phyloP scores from a whole-genome alignment of 2,888 invertebrate species.

The Frankliniella fusca region DNA sequence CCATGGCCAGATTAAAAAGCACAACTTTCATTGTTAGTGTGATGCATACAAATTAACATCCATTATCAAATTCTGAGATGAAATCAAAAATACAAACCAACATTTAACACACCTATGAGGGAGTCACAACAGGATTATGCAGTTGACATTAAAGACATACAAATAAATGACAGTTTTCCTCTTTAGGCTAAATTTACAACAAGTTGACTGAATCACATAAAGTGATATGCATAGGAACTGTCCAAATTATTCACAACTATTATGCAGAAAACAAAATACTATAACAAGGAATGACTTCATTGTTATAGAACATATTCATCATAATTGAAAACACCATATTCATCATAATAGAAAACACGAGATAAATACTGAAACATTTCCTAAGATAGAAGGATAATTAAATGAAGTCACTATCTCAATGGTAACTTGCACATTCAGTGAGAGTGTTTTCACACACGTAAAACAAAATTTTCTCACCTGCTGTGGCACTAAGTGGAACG shows the following conservation, averaged over 20 bases:
- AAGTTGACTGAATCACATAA: neutral
- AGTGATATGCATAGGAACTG: neutral
- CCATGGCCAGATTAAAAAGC: too few species aligned
- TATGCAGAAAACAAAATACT: neutral
- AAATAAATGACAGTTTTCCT: too few species aligned
- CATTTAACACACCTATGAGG: too few species aligned
- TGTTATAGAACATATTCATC: neutral
- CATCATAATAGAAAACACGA: neutral
- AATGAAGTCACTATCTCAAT: neutral
- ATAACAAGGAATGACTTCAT: neutral
- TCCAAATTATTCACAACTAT: neutral
- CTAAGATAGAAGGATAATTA: neutral
- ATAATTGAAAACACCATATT: neutral
- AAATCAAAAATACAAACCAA: too few species aligned
- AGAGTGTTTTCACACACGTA: neutral
- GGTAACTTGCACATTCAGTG: neutral
- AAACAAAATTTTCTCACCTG: neutral
- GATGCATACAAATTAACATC: too few species aligned
- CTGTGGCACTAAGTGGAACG: neutral
- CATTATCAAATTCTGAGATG: too few species aligned
- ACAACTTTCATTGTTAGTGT: too few species aligned
- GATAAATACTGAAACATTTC: neutral
- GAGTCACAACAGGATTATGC: too few species aligned
- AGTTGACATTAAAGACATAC: too few species aligned
- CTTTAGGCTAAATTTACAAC: too few species aligned